Evolutionary conservation across 2,797 vertebrate species (phyloP), one percentile per base, ranked within the genome.

Genomic region (Uromys caudimaculatus): DNA sequence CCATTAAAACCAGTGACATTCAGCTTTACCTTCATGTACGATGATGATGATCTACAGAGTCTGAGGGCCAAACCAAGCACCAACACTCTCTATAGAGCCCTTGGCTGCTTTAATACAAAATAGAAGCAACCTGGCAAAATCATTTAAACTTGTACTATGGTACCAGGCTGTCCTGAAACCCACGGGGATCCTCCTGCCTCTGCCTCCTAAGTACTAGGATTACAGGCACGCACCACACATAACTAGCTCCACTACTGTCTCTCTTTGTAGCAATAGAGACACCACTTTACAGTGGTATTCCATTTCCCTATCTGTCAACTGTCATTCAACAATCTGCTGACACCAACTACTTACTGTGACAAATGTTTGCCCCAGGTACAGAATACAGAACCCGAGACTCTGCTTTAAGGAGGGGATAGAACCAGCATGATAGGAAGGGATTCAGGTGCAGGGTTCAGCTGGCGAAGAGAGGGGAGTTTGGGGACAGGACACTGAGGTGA

Each of bases 351-450:
- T 21, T 3, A 56, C 62, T 3, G 21, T 79, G 32, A 83, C 11
- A 47, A 35, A 82, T 54, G 64, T 90, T 16, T 41, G 5, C 6
- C 60, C 29, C 23, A 23, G 86, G 41, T 9, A 38, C 14, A 17
- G 7, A 32, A 19, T 7, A 54, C 1, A 29, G 50, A 44, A 60
- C 29, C 19, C 2, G 3, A 67, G 69, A 35, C 29, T 86, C 44
- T 10, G 6, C 17, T 29, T n/a, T 67, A 5, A 54, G 50, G 10
- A 52, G 16, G 73, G 44, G 16, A 17, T 52, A 56, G 38, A 58
- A 23, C 3, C 1, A 3, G 17, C 19, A 47, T 0, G 19, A 32
- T 9, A 13, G 38, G 38, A 32, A 44, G 50, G 4, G 1, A 35
- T 27, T 38, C 44, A 60, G 41, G 62, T 12, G 13, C 27, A 75